Conservation (phyloP, 2,888 invertebrate species). For the Encarsia formosa region DNA sequence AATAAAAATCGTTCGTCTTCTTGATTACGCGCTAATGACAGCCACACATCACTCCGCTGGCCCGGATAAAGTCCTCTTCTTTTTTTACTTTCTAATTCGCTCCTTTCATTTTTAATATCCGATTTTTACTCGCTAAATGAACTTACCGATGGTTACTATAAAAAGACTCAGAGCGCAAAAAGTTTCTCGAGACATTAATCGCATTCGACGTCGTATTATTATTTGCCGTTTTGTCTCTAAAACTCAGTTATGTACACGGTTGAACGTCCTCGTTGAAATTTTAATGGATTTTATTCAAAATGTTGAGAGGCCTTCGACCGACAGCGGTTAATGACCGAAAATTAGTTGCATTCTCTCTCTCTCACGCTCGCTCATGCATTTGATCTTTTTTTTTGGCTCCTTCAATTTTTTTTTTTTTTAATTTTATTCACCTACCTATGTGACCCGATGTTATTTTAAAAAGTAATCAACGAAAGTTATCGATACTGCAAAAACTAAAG, state of each 20-base stretch:
- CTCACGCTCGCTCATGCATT: neutral
- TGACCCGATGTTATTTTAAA: no score
- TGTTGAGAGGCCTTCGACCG: constrained; percentile 22
- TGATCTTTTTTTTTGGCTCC: no score
- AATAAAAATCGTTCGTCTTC: neutral
- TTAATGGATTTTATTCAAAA: constrained; percentile 27
- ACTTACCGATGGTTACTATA: no score
- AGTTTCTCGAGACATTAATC: constrained; percentile 5
- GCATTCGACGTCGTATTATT: constrained; percentile 17
- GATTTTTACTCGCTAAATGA: no score
- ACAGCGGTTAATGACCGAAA: constrained; percentile 25
- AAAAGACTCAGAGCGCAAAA: neutral
- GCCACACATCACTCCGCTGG: no score
- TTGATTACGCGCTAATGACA: neutral
- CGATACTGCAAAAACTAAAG: no score
- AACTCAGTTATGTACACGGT: constrained; percentile 12
- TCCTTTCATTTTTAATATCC: no score
- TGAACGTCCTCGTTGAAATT: constrained; percentile 27
- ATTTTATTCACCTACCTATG: no score
- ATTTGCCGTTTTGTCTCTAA: constrained; percentile 15
- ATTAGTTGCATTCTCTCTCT: constrained; percentile 21
- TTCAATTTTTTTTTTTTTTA: neutral
- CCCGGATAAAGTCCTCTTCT: no score
- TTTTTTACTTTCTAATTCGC: no score
- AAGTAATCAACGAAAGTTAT: no score